phyloP scores from a whole-genome alignment of 2,113 vertebrate species.

The Hydrolagus affinis region DNA sequence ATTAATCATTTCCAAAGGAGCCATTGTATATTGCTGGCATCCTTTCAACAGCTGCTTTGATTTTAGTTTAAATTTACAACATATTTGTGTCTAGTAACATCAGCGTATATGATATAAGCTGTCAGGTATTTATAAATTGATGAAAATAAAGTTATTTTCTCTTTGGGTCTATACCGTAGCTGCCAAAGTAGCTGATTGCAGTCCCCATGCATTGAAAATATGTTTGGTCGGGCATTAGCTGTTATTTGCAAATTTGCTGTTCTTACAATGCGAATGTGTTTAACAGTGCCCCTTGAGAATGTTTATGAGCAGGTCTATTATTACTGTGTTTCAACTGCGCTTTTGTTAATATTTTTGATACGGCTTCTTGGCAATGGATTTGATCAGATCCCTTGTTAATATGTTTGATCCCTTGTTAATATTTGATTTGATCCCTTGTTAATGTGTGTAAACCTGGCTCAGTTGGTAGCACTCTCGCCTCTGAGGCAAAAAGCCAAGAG shows the following conservation, averaged over 20 bases:
- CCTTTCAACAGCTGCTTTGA: conserved; percentile 24
- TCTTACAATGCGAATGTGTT: too few species aligned
- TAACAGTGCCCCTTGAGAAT: too few species aligned
- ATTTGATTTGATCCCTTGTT: too few species aligned
- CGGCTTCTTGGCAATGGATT: too few species aligned
- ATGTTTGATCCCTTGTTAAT: too few species aligned
- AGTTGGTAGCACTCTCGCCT: too few species aligned
- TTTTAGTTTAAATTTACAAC: conserved; percentile 20
- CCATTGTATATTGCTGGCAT: conserved; percentile 15
- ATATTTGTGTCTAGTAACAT: conserved; percentile 12
- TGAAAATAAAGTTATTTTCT: background rate
- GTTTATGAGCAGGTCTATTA: too few species aligned
- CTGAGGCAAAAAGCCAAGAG: too few species aligned
- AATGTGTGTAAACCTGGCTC: too few species aligned
- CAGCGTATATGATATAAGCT: background rate
- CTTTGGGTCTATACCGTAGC: conserved; percentile 17
- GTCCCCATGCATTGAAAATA: background rate
- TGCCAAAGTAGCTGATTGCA: background rate
- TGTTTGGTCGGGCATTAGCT: background rate
- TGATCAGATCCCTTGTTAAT: too few species aligned
- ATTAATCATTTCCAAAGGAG: conserved; percentile 12
- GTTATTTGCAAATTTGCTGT: background rate
- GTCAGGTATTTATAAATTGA: conserved; percentile 18
- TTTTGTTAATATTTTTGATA: too few species aligned
- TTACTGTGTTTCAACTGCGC: too few species aligned